Evolutionary conservation across 2,888 invertebrate species (phyloP).

Genomic region (Pteria penguin): DNA sequence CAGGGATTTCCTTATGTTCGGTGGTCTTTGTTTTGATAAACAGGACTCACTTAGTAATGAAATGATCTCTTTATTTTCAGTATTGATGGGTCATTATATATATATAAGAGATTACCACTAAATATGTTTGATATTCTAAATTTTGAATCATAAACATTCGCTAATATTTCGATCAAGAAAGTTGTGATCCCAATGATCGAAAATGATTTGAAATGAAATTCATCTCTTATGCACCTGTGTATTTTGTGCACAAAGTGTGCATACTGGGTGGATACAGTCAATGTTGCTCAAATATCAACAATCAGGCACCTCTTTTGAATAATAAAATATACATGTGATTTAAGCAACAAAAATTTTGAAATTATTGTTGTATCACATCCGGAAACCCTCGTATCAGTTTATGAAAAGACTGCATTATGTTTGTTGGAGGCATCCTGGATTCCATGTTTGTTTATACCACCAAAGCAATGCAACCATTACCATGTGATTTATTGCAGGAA

Average conservation of each 20-base stretch:
- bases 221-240: not conserved
- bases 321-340: not conserved
- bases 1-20: not conserved
- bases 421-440: conserved; percentile 3
- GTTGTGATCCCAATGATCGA: not conserved
- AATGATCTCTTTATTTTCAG: not conserved
- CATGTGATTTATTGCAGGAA: conserved; percentile 20
- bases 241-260: not conserved
- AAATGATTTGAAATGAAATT: not conserved
- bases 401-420: conserved; percentile 23
- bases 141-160: not conserved
- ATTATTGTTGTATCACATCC: not conserved
- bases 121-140: not conserved
- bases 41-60: not conserved
- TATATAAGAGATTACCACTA: not conserved
- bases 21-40: not conserved
- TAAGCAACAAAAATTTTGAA: not conserved
- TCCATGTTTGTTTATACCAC: conserved; percentile 23
- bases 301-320: not conserved
- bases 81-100: not conserved
- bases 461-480: conserved; percentile 18
- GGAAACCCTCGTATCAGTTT: not conserved
- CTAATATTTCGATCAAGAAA: not conserved
- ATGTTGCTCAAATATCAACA: not conserved
- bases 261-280: not conserved